These are phyloP conservation scores for Girardia tigrina DNA, from an alignment of 2,888 invertebrate genomes.

Conservation along the genomic window DNA sequence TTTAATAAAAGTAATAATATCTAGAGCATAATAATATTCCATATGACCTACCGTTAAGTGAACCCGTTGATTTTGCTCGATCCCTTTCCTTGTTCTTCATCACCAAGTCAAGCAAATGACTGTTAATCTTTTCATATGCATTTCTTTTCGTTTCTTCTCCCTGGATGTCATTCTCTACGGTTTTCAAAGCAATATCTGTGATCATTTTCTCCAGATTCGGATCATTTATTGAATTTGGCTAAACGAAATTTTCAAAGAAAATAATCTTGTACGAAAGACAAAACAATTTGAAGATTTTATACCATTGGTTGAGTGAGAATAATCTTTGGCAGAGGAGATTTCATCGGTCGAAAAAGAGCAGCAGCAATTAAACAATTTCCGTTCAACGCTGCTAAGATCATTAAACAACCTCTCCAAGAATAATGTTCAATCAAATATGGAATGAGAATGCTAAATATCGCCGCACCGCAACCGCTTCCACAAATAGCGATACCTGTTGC, in stretches of 20 bases:
- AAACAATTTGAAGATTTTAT: too few species aligned
- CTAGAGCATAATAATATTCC: too few species aligned
- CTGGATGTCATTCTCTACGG: not conserved
- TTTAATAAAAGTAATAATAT: too few species aligned
- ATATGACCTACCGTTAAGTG: not conserved
- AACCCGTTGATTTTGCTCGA: not conserved
- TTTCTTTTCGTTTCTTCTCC: not conserved
- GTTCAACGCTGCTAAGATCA: slow-evolving; percentile 65
- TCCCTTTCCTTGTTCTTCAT: slow-evolving; percentile 15
- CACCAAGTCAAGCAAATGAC: not conserved
- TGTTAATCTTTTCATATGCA: not conserved
- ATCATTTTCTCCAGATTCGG: slow-evolving; percentile 10
- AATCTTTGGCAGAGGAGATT: slow-evolving; percentile 34
- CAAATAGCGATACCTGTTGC: slow-evolving; percentile 90
- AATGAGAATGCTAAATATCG: slow-evolving; percentile 63
- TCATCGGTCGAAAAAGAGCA: slow-evolving; percentile 68
- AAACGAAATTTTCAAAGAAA: too few species aligned
- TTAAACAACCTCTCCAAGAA: slow-evolving; percentile 63
- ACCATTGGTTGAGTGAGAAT: not conserved
- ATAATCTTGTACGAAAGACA: too few species aligned
- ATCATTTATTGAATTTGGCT: not conserved
- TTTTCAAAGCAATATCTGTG: not conserved
- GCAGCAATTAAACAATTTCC: slow-evolving; percentile 66
- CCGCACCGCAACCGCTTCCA: slow-evolving; percentile 86
- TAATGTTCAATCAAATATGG: slow-evolving; percentile 58